Percentiles rank a stretch among this genome's conserved stretches.
These are phyloP conservation scores for Ursus arctos DNA, from an alignment of 2,113 vertebrate genomes.

Conservation along the genomic window DNA sequence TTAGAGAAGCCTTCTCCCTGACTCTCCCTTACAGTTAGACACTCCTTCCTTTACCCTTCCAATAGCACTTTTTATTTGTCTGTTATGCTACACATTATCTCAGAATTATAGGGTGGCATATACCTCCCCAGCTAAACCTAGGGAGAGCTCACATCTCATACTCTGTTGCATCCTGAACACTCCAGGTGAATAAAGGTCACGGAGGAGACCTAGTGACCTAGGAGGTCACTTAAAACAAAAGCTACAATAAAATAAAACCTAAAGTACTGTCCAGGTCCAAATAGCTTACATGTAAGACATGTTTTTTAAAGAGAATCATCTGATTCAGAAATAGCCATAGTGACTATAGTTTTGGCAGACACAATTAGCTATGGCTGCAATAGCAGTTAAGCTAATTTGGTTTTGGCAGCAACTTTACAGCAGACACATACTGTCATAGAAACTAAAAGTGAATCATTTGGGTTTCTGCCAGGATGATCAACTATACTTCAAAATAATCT, in stretches of 20 bases:
- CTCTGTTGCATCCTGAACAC: not conserved
- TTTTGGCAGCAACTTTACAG: slow-evolving; percentile 67
- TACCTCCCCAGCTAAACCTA: slow-evolving; percentile 27
- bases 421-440: slow-evolving; percentile 59
- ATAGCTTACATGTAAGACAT: slow-evolving; percentile 19
- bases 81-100: not conserved
- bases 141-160: not conserved
- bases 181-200: not conserved
- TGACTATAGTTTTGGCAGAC: slow-evolving; percentile 60
- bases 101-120: not conserved
- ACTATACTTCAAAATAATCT: slow-evolving; percentile 48
- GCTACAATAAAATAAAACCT: slow-evolving; percentile 53
- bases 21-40: not conserved
- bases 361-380: slow-evolving; percentile 33
- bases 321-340: slow-evolving; percentile 63
- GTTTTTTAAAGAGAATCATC: slow-evolving; percentile 56
- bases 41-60: not conserved
- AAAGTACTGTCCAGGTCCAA: slow-evolving; percentile 28
- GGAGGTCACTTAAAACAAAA: slow-evolving; percentile 27
- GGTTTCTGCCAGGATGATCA: slow-evolving; percentile 66
- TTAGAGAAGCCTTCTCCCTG: not conserved
- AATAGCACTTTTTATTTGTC: not conserved
- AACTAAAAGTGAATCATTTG: slow-evolving; percentile 66
- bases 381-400: slow-evolving; percentile 68
- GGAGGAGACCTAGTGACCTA: not conserved